Evolutionary conservation across 2,888 invertebrate genomes (phyloP).

Genomic region (Lucinisca nassula): DNA sequence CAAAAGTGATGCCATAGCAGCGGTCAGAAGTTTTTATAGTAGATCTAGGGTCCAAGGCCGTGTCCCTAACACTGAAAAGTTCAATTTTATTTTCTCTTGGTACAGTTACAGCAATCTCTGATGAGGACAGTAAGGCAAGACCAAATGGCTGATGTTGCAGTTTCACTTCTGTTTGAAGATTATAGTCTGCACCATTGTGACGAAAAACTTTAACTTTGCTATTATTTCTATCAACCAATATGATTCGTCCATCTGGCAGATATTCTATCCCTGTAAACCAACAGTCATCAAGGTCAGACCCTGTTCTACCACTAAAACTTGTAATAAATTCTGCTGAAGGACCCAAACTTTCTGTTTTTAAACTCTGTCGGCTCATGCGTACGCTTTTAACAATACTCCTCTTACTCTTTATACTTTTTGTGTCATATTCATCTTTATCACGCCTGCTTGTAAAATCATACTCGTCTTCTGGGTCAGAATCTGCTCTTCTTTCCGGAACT

Average conservation of each 20-base stretch:
- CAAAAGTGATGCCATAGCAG: slow-evolving; percentile 70
- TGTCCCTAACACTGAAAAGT: slow-evolving; percentile 47
- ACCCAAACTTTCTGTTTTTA: not conserved
- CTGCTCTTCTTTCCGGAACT: slow-evolving; percentile 17
- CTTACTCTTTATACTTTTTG: not conserved
- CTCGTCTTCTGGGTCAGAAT: slow-evolving; percentile 65
- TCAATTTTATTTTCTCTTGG: slow-evolving; percentile 69
- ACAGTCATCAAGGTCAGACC: slow-evolving; percentile 64
- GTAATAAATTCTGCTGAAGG: slow-evolving; percentile 19
- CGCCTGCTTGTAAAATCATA: slow-evolving; percentile 20
- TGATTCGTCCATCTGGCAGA: slow-evolving; percentile 52
- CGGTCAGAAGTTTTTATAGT: slow-evolving; percentile 59
- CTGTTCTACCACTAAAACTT: slow-evolving; percentile 45
- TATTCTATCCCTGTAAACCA: slow-evolving; percentile 72
- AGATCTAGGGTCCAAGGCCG: slow-evolving; percentile 38
- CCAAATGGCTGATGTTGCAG: slow-evolving; percentile 71
- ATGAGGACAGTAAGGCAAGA: slow-evolving; percentile 39
- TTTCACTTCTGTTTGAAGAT: slow-evolving; percentile 50
- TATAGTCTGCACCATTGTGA: slow-evolving; percentile 39
- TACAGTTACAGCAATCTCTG: slow-evolving; percentile 65
- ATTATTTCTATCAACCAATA: slow-evolving; percentile 72
- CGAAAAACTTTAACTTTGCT: slow-evolving; percentile 70
- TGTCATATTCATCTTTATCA: not conserved
- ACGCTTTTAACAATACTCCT: not conserved
- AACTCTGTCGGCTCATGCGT: too few species aligned